phyloP scores from a whole-genome alignment of 2,113 vertebrate genomes.

The Esox niger region DNA sequence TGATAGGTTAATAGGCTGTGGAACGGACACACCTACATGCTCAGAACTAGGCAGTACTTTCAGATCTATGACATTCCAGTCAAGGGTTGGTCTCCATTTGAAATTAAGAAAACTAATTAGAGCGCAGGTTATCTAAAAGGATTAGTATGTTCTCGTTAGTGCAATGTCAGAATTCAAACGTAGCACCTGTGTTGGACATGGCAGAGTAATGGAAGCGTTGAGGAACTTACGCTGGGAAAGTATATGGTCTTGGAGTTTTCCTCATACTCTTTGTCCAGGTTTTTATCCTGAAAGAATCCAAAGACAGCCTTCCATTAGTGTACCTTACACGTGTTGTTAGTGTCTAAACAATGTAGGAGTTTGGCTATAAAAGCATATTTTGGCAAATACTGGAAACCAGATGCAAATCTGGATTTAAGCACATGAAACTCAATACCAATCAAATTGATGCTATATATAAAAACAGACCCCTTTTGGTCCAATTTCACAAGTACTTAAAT shows the following conservation, averaged over 20 bases:
- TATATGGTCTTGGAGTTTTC: conserved; percentile 83
- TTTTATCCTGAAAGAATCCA: conserved; percentile 84
- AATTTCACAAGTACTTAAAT: too few species aligned
- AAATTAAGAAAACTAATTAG: too few species aligned
- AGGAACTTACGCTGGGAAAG: conserved; percentile 85
- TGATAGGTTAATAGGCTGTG: too few species aligned
- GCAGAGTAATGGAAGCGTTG: background rate
- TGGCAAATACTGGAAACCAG: background rate
- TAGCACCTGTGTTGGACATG: background rate
- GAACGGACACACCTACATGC: too few species aligned
- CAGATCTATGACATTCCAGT: too few species aligned
- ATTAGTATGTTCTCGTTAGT: background rate
- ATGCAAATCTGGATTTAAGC: too few species aligned
- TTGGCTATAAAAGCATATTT: background rate
- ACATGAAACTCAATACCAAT: too few species aligned
- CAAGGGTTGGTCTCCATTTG: too few species aligned
- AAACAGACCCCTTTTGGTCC: too few species aligned
- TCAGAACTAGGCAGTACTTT: too few species aligned
- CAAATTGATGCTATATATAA: too few species aligned
- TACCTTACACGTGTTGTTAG: too few species aligned
- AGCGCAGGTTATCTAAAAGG: background rate
- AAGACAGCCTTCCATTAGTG: background rate
- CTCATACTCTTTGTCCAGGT: conserved; percentile 90
- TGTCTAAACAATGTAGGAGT: background rate
- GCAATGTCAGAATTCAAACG: background rate